Conservation (phyloP, 2,113 vertebrate genomes). For the Odontesthes bonariensis region DNA sequence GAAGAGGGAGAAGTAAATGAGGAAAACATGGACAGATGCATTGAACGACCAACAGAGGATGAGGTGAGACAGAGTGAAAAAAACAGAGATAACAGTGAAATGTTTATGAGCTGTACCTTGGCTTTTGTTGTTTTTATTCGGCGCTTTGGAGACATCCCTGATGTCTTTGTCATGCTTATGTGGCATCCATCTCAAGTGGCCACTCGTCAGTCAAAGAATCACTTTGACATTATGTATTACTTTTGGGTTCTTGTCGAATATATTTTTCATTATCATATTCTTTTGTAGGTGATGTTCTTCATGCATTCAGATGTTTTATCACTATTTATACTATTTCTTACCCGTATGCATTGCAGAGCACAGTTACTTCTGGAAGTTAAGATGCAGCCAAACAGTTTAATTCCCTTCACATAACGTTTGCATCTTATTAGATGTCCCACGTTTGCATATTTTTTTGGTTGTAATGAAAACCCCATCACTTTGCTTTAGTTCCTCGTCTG, state of each 20-base stretch:
- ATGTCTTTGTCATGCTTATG: conserved; percentile 31
- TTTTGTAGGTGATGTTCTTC: conserved; percentile 1
- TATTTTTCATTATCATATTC: not conserved
- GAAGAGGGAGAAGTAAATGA: not conserved
- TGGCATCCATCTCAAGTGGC: conserved; percentile 10
- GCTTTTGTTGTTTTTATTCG: conserved; percentile 20
- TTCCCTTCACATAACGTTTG: not conserved
- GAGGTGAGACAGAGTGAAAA: not conserved
- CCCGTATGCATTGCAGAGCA: not conserved
- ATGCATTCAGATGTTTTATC: not conserved
- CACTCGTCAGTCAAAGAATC: conserved; percentile 15
- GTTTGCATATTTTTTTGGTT: not conserved
- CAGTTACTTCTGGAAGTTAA: not conserved
- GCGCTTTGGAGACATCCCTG: conserved; percentile 16
- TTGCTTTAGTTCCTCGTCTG: not conserved
- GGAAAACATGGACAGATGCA: not conserved
- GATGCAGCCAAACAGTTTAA: not conserved
- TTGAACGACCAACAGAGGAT: not conserved
- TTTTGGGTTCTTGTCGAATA: not conserved
- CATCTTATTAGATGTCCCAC: not conserved
- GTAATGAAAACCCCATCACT: not conserved
- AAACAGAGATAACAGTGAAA: not conserved
- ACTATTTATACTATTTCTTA: not conserved
- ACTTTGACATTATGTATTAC: not conserved
- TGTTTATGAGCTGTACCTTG: not conserved